A percentile compares a stretch with the other conserved stretches of the same genome.
These are phyloP conservation scores for Sarotherodon lohbergeri DNA, from an alignment of 2,113 vertebrate species.

Conservation along the genomic window DNA sequence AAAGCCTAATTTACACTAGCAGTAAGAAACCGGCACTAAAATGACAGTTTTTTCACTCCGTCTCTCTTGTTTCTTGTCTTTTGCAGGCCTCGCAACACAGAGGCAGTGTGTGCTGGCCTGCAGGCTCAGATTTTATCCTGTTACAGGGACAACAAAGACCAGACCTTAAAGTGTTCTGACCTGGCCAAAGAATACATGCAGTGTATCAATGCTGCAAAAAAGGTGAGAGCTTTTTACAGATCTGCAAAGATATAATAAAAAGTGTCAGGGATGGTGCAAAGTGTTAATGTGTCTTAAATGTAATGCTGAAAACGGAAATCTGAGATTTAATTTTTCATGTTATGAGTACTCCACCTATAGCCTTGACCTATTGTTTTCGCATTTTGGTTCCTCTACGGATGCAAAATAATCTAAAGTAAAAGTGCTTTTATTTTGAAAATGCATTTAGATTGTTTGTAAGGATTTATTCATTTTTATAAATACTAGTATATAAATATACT, in stretches of 20 bases:
- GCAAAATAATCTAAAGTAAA: background rate
- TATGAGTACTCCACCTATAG: background rate
- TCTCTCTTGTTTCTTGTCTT: background rate
- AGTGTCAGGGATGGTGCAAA: background rate
- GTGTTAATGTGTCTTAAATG: background rate
- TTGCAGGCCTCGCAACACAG: slow-evolving; percentile 70
- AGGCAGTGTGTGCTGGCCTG: slow-evolving; percentile 79
- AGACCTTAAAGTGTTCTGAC: slow-evolving; percentile 85
- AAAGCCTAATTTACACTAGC: background rate
- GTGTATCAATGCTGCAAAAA: slow-evolving; percentile 83
- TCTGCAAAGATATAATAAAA: background rate
- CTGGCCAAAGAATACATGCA: slow-evolving; percentile 86
- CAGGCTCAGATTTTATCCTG: slow-evolving; percentile 86
- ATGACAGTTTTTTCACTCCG: background rate
- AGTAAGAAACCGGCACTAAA: background rate
- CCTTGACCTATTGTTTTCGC: background rate
- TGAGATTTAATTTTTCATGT: background rate
- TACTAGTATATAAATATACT: too few species aligned
- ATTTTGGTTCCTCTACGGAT: background rate
- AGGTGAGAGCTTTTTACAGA: slow-evolving; percentile 68
- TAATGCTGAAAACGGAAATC: background rate
- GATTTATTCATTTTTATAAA: background rate
- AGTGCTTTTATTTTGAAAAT: background rate
- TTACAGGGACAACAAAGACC: slow-evolving; percentile 78
- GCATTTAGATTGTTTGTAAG: background rate